Evolutionary conservation across 2,888 invertebrate species (phyloP), one percentile per base, ranked within the genome.

Genomic region (Disparrhopalites patrizii): DNA sequence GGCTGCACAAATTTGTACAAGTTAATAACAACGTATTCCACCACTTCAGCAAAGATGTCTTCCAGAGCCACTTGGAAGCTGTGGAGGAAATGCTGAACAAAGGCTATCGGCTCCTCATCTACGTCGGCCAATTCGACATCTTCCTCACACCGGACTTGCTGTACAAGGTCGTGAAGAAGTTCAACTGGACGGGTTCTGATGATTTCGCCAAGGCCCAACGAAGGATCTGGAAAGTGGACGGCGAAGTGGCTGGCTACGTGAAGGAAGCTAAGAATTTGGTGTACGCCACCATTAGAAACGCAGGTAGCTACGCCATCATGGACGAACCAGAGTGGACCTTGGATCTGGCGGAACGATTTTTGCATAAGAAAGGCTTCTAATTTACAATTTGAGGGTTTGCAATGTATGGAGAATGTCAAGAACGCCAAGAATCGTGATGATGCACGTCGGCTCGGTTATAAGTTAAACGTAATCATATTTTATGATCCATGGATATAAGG

Each of bases 71-170:
- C 20, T 15, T 5, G 10, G 47, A 3, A 2, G 13, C 23, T 20
- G 20, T 91, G 62, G 82, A 85, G 0, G 86, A 87, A 74, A 80
- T 92, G 0, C 77, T 90, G 85, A 91, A 23, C 83, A 93, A 54
- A 83, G 47, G 23, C 23, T 47, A 20, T n/a, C 47, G 47, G 3
- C 23, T 47, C 20, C 83, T 93, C 54, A 83, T 93, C 67, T 95
- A 94, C 78, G 93, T 87, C 77, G 95, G 95, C 0, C 94, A 95
- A 77, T 78, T 95, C 69, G 95, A 96, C 78, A 88, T 95, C 15
- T 91, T 94, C 68, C 90, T 93, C 0, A 91, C 93, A 0, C 91
- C 92, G 79, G 91, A 93, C 0, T 78, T 91, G 54, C 92, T 93
- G 0, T 83, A 88, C 23, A 89, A 88, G 77, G 93, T 89, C 78